phyloP scores from a whole-genome alignment of 2,113 vertebrate species.

The Nematolebias whitei region DNA sequence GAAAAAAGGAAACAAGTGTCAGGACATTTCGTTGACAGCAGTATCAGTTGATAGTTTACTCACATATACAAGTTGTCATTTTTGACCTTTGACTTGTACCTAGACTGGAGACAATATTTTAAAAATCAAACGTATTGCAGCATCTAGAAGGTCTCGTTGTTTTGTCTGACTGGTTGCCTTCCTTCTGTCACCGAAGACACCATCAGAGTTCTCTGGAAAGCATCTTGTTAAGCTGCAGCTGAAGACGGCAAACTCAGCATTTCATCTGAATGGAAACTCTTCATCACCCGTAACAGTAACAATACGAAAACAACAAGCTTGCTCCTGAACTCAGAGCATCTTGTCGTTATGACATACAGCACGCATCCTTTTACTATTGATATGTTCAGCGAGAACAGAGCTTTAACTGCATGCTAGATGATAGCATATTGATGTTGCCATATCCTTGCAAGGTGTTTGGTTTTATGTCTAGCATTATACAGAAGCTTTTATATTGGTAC shows the following conservation, averaged over 20 bases:
- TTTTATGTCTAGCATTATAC: not conserved
- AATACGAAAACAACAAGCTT: conserved; percentile 13
- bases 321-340: not conserved
- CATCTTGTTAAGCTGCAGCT: conserved; percentile 14
- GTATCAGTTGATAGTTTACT: too few species aligned
- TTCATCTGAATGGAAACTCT: conserved; percentile 19
- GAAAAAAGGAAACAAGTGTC: too few species aligned
- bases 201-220: conserved; percentile 2
- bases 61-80: too few species aligned
- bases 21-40: too few species aligned
- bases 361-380: conserved; percentile 12
- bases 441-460: conserved; percentile 13
- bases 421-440: conserved; percentile 36
- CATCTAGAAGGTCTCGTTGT: not conserved
- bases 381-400: conserved; percentile 24
- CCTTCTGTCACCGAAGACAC: conserved; percentile 10
- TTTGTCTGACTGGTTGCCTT: conserved; percentile 24
- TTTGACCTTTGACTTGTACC: not conserved
- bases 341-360: not conserved
- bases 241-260: conserved; percentile 26
- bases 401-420: conserved; percentile 11
- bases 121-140: conserved; percentile 14
- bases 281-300: conserved; percentile 21
- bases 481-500: not conserved
- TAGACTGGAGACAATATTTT: conserved; percentile 6